These are phyloP conservation scores for Anas acuta DNA, from an alignment of 2,797 vertebrate species.

Conservation along the genomic window DNA sequence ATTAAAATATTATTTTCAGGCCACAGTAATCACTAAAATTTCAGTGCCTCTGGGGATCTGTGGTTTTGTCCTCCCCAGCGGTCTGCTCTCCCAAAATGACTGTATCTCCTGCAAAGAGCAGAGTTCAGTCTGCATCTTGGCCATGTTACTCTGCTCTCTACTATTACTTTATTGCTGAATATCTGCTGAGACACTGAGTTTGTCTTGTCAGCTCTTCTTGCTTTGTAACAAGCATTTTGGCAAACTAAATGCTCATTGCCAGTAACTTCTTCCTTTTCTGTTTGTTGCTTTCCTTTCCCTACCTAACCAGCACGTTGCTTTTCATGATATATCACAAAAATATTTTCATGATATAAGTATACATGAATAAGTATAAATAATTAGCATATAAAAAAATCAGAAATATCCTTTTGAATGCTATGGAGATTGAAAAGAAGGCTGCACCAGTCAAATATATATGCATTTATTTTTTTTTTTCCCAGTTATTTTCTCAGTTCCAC, in stretches of 20 bases:
- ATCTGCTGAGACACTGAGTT: neutral
- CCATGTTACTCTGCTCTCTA: neutral
- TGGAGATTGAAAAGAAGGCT: neutral
- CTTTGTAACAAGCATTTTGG: neutral
- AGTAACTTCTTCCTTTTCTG: neutral
- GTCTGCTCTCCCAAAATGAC: neutral
- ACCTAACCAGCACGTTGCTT: neutral
- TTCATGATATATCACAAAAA: neutral
- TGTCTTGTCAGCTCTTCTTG: neutral
- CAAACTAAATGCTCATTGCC: neutral
- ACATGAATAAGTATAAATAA: slow-evolving; percentile 17
- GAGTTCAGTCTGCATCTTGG: slow-evolving; percentile 18
- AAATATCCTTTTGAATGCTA: neutral
- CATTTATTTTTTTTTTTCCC: too few relatives aligned
- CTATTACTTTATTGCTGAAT: neutral
- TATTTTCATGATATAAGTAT: too few relatives aligned
- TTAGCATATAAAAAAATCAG: neutral
- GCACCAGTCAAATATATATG: neutral
- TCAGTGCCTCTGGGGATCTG: slow-evolving; percentile 3
- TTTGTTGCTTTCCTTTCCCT: neutral
- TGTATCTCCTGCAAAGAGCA: slow-evolving; percentile 4
- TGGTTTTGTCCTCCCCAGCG: slow-evolving; percentile 11
- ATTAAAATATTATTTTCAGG: slow-evolving; percentile 10
- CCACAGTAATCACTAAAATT: slow-evolving; percentile 26
- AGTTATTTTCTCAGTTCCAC: neutral